phyloP scores from a whole-genome alignment of 2,113 vertebrate genomes.

The Paratilapia polleni region DNA sequence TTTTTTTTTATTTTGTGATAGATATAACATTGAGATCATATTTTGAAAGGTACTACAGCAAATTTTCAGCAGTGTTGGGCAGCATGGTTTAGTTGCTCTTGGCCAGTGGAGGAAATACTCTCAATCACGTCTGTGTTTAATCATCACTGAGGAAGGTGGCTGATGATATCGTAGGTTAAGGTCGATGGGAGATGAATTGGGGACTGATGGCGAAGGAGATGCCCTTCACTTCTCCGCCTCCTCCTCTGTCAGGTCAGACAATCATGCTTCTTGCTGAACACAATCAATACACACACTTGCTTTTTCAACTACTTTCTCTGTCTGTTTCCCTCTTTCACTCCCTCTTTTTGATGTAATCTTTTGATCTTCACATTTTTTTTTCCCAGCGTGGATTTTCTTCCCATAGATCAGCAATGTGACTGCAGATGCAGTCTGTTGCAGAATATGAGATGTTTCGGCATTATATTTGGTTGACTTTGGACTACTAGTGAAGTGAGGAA shows the following conservation, averaged over 20 bases:
- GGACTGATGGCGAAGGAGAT: conserved; percentile 31
- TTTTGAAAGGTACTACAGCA: neutral
- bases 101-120: neutral
- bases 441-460: neutral
- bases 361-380: too few relatives aligned
- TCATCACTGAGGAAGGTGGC: neutral
- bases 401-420: neutral
- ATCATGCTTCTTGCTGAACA: conserved; percentile 16
- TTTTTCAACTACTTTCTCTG: neutral
- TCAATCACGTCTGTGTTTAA: conserved; percentile 1
- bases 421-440: neutral
- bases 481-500: neutral
- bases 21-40: neutral
- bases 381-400: neutral
- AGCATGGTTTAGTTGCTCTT: neutral
- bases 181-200: conserved; percentile 47
- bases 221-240: conserved; percentile 47
- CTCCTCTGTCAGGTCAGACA: conserved; percentile 15
- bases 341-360: conserved; percentile 20
- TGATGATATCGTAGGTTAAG: conserved; percentile 42
- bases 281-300: conserved; percentile 35
- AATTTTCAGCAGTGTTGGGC: neutral
- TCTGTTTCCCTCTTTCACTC: conserved; percentile 1
- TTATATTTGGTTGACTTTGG: neutral
- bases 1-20: neutral